A percentile compares a stretch with the other conserved stretches of the same genome.
These are phyloP conservation scores for Hyaena hyaena DNA, from an alignment of 2,113 vertebrate genomes.

Conservation along the genomic window DNA sequence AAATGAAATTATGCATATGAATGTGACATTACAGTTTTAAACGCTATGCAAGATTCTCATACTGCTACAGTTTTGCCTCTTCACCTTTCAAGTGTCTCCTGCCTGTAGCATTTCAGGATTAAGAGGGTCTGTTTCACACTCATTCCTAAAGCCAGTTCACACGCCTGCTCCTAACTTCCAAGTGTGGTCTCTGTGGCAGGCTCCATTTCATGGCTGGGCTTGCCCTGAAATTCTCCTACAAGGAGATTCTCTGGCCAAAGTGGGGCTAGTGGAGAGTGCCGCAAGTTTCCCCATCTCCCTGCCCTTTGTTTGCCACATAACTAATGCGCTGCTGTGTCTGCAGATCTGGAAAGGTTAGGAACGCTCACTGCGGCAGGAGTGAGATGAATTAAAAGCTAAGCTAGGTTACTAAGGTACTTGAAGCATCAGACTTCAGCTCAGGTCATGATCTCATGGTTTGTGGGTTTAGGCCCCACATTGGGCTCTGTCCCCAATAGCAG, in stretches of 20 bases:
- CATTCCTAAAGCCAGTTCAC: background rate
- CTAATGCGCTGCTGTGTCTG: too few species aligned
- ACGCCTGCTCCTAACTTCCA: background rate
- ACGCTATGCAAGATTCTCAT: background rate
- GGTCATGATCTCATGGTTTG: too few species aligned
- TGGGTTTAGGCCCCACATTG: too few species aligned
- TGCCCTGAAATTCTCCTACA: background rate
- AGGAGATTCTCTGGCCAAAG: background rate
- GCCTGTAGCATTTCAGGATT: background rate
- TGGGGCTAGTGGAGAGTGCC: fast-evolving
- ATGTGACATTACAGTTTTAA: slow-evolving; percentile 44
- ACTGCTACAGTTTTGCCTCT: background rate
- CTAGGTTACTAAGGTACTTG: too few species aligned
- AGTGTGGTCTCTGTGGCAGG: background rate
- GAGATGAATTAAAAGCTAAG: background rate
- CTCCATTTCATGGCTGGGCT: background rate
- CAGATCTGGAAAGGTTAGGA: background rate
- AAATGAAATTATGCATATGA: slow-evolving; percentile 26
- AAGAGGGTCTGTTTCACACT: background rate
- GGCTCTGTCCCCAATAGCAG: too few species aligned
- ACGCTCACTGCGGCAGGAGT: fast-evolving
- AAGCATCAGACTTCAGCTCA: too few species aligned
- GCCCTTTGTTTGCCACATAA: background rate
- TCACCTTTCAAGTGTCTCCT: background rate
- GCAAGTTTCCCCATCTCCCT: background rate